Conservation (phyloP, 2,797 vertebrate species). For the Synanceia verrucosa region DNA sequence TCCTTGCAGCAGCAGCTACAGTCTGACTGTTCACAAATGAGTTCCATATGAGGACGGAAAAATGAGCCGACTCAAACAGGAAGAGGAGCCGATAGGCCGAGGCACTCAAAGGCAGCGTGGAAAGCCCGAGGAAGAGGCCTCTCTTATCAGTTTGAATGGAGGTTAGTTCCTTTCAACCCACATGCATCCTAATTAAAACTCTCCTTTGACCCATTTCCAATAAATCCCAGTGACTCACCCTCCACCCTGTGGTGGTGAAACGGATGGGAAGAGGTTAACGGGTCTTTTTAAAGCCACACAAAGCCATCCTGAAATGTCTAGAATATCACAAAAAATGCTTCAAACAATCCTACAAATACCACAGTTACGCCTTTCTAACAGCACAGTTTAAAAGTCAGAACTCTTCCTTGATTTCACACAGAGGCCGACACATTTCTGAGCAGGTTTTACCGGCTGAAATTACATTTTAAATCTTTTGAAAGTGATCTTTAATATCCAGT, state of each 20-base stretch:
- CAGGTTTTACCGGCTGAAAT: neutral
- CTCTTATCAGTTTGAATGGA: slow-evolving; percentile 54
- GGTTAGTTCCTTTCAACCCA: slow-evolving; percentile 9
- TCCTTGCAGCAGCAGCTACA: slow-evolving; percentile 51
- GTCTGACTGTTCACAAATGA: slow-evolving; percentile 60
- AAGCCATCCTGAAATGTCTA: slow-evolving; percentile 26
- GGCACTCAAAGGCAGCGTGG: slow-evolving; percentile 27
- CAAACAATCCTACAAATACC: too few relatives aligned
- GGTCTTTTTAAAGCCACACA: slow-evolving; percentile 44
- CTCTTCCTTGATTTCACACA: neutral
- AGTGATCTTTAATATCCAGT: too few relatives aligned
- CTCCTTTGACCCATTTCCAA: slow-evolving; percentile 50
- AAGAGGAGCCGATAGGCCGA: slow-evolving; percentile 39
- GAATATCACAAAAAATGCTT: slow-evolving; percentile 23
- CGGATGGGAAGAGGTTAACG: slow-evolving; percentile 50
- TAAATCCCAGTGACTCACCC: slow-evolving; percentile 44
- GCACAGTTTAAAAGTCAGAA: too few relatives aligned
- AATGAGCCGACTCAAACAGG: slow-evolving; percentile 40
- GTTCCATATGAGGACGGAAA: slow-evolving; percentile 73
- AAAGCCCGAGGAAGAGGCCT: slow-evolving; percentile 45
- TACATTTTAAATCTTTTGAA: too few relatives aligned
- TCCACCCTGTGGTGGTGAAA: slow-evolving; percentile 11
- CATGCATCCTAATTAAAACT: slow-evolving; percentile 47
- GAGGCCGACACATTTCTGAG: neutral
- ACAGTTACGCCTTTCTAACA: too few relatives aligned